These are phyloP conservation scores for Choristoneura rosaceana DNA, from an alignment of 2,888 invertebrate species.

Conservation along the genomic window DNA sequence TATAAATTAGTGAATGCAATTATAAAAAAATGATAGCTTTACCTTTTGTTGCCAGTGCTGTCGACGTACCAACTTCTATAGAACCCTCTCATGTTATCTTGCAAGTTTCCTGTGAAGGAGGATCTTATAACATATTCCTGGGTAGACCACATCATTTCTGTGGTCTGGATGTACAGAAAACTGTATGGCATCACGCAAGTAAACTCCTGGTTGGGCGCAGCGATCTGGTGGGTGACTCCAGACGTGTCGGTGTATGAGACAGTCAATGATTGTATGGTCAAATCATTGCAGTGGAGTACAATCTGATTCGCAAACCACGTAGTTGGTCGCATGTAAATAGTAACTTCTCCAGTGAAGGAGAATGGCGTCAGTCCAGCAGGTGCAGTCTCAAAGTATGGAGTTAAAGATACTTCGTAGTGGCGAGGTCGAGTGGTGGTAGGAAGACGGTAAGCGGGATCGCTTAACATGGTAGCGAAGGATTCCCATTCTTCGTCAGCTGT, in stretches of 20 bases:
- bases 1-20: too few relatives aligned
- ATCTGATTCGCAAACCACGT: constrained; percentile 58
- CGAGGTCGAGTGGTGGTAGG: constrained; percentile 78
- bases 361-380: constrained; percentile 58
- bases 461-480: constrained; percentile 57
- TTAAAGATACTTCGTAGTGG: constrained; percentile 82
- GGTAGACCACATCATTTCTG: constrained; percentile 45
- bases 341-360: constrained; percentile 73
- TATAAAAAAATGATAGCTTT: constrained; percentile 1
- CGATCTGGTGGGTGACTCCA: constrained; percentile 47
- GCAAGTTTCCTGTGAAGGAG: constrained; percentile 88
- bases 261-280: constrained; percentile 71
- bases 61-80: constrained; percentile 91
- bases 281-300: constrained; percentile 72
- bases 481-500: constrained; percentile 71
- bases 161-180: constrained; percentile 64
- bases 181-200: constrained; percentile 61
- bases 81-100: constrained; percentile 91
- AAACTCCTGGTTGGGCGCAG: constrained; percentile 50
- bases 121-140: constrained; percentile 87
- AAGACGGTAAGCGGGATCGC: constrained; percentile 72
- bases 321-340: constrained; percentile 61
- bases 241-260: constrained; percentile 50
- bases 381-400: constrained; percentile 74
- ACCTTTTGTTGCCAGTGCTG: constrained; percentile 85